A percentile compares a stretch with the other conserved stretches of the same genome.
phyloP scores from a whole-genome alignment of 1,140 invertebrate species.

The Tetraneura akinire region DNA sequence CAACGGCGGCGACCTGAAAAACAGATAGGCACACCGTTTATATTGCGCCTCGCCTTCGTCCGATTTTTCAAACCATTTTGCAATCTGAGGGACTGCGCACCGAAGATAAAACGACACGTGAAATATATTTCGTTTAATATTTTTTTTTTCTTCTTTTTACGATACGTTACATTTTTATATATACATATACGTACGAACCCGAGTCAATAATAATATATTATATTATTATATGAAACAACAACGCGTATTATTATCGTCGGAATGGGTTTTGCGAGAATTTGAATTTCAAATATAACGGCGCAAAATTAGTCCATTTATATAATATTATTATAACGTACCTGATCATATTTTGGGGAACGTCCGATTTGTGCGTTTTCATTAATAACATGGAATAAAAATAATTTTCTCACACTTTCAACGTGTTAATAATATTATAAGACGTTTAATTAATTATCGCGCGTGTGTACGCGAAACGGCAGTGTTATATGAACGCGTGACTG shows the following conservation, averaged over 20 bases:
- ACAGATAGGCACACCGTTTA: background rate
- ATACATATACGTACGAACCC: background rate
- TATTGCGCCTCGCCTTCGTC: background rate
- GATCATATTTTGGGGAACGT: too few species aligned
- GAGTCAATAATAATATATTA: background rate
- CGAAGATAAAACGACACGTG: slow-evolving; percentile 11
- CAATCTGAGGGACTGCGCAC: background rate
- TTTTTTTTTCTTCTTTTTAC: background rate
- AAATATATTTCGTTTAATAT: background rate
- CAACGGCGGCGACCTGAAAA: background rate
- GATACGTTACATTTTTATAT: background rate
- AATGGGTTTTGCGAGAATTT: background rate
- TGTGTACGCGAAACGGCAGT: too few species aligned
- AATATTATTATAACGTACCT: too few species aligned
- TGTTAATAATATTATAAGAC: too few species aligned
- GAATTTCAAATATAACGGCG: background rate
- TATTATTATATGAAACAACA: background rate
- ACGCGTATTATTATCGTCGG: background rate
- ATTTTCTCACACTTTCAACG: too few species aligned
- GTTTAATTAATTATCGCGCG: too few species aligned
- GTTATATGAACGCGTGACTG: too few species aligned
- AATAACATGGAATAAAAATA: too few species aligned
- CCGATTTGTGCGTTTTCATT: too few species aligned
- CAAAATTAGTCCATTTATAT: background rate
- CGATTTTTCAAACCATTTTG: slow-evolving; percentile 39